Base-by-base conservation (phyloP, 1,140 invertebrate genomes). In the Pseudomyrmex pallidus region DNA sequence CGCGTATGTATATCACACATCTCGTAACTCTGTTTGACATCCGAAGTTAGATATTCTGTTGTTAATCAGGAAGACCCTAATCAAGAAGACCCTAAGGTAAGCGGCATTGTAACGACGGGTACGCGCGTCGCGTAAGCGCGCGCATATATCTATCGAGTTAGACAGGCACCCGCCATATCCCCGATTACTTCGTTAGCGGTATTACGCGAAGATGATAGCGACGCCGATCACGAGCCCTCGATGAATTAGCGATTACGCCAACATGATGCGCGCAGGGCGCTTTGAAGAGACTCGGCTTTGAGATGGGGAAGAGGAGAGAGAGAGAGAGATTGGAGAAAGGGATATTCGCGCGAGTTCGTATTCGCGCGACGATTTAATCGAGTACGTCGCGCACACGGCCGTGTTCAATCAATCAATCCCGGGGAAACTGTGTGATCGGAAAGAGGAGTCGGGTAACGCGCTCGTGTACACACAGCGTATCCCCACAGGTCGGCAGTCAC, bases 351-450 rank as follows among this genome's bases (percentile, higher is more conserved):
- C 35, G 61, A 73, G 48, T 82, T 48, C 61, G 78, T 62, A 74
- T 63, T 84, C 63, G 77, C 64, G 76, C 83, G 84, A 85, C 76
- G 57, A 83, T 83, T 89, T 89, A 88, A 90, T 90, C 86, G 84
- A 76, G 66, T 72, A 62, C 62, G 62, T 35, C 35, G 62, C 72
- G 74, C 84, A 83, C 83, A 74, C 84, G 68, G 73, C 66, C 85
- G 70, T 88, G 83, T 83, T 82, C 87, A 83, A 90, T 89, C 83
- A 87, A 85, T 70, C 83, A 87, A 85, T 70, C 50, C 54, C 46
- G 46, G 48, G 64, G 59, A 54, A 46, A 44, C 64, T 76, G 57
- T 76, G 57, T 66, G 83, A 83, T 74, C 80, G 46, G 59, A 82
- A 83, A 82, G 72, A 84, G 70, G 35, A 76, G 78, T 22, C 44